Evolutionary conservation across 2,113 vertebrate species (phyloP).

Genomic region (Deroptyus accipitrinus): DNA sequence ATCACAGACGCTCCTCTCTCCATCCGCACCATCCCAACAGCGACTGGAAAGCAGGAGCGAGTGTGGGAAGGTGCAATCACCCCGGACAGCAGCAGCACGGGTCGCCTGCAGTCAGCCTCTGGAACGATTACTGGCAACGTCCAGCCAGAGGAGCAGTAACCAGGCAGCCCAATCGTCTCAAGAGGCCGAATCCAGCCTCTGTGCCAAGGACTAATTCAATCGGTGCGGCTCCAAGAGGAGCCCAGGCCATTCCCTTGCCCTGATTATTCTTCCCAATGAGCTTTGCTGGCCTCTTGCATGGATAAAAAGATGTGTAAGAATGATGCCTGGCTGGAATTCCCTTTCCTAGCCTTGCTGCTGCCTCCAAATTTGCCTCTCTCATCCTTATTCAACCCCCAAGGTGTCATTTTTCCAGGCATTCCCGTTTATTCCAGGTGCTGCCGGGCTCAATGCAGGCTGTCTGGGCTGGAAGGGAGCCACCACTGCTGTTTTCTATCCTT

Average conservation of each 20-base stretch:
- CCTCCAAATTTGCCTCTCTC: neutral
- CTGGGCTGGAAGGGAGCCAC: neutral
- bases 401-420: neutral
- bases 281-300: accelerated
- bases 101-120: neutral
- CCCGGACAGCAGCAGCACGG: neutral
- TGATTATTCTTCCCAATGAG: neutral
- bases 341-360: neutral
- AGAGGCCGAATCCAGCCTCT: neutral
- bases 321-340: accelerated
- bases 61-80: neutral
- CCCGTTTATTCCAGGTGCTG: neutral
- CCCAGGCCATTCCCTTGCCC: neutral
- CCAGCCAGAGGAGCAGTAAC: neutral
- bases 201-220: neutral
- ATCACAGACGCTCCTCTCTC: neutral
- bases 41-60: neutral
- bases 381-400: neutral
- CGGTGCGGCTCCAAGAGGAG: neutral
- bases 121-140: neutral
- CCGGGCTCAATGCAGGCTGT: accelerated
- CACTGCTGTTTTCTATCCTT: neutral
- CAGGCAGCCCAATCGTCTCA: neutral
- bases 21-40: neutral
- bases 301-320: neutral